Conservation (phyloP, 2,888 invertebrate genomes). For the Strigamia maritima region DNA sequence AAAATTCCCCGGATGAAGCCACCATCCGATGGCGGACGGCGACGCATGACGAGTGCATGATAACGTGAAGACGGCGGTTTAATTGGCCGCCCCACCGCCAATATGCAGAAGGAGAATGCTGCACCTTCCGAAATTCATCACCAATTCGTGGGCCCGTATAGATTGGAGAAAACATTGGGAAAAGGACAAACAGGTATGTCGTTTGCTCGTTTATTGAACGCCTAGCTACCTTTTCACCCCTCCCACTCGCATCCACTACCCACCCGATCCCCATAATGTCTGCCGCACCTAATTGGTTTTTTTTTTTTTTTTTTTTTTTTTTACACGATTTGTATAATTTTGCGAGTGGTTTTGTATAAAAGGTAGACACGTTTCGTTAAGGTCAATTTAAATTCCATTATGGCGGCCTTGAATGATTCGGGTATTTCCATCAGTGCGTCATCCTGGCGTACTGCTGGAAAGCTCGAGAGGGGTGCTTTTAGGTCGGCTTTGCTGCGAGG, state of each 20-base stretch:
- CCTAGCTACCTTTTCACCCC: not conserved
- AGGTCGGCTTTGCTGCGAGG: not conserved
- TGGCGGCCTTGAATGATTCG: not conserved
- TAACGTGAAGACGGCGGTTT: not conserved
- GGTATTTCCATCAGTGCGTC: not conserved
- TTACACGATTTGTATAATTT: not conserved
- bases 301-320: not conserved
- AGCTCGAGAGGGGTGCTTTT: not conserved
- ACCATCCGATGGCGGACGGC: not conserved
- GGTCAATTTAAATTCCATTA: not conserved
- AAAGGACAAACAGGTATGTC: constrained; percentile 96
- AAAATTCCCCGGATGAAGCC: constrained; percentile 21
- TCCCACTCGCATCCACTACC: too few relatives aligned
- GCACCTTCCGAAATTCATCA: constrained; percentile 53
- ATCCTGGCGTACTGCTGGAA: not conserved
- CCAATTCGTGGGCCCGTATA: constrained; percentile 97
- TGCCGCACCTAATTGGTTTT: not conserved
- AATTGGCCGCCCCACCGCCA: not conserved
- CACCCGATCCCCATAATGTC: not conserved
- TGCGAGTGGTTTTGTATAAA: not conserved
- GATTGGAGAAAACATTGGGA: constrained; percentile 97
- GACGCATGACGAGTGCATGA: not conserved
- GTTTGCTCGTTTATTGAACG: not conserved
- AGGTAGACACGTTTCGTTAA: too few relatives aligned
- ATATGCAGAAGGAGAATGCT: constrained; percentile 42